These are phyloP conservation scores for Sterrhoptilus dennistouni DNA, from an alignment of 2,113 vertebrate genomes.

Conservation along the genomic window DNA sequence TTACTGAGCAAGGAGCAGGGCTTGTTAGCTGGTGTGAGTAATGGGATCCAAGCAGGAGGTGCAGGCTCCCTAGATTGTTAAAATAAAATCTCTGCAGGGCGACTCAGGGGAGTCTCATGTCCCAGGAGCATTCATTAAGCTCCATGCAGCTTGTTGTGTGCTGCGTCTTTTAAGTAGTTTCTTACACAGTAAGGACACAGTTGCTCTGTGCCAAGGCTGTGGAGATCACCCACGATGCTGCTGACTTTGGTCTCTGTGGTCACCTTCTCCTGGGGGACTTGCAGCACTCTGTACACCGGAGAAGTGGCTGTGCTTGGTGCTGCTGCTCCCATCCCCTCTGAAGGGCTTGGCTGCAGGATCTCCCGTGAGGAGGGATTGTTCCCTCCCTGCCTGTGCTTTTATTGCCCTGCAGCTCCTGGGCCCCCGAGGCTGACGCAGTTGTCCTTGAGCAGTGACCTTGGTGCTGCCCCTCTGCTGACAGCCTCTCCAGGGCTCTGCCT, in stretches of 20 bases:
- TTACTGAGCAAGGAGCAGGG: background rate
- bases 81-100: conserved; percentile 13
- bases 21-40: background rate
- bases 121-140: conserved; percentile 34
- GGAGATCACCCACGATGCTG: background rate
- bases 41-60: background rate
- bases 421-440: background rate
- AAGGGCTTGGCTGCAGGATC: background rate
- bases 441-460: conserved; percentile 29
- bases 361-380: background rate
- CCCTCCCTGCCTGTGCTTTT: background rate
- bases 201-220: background rate
- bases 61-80: background rate
- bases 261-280: background rate
- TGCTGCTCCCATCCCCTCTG: background rate
- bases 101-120: background rate
- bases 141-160: background rate
- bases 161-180: background rate
- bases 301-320: background rate
- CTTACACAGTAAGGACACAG: background rate
- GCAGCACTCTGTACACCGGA: fast-evolving
- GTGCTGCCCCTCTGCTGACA: background rate
- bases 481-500: background rate
- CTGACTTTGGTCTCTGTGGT: background rate
- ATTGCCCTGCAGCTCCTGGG: background rate